phyloP scores from a whole-genome alignment of 2,113 vertebrate species.

The Cygnus buccinator region DNA sequence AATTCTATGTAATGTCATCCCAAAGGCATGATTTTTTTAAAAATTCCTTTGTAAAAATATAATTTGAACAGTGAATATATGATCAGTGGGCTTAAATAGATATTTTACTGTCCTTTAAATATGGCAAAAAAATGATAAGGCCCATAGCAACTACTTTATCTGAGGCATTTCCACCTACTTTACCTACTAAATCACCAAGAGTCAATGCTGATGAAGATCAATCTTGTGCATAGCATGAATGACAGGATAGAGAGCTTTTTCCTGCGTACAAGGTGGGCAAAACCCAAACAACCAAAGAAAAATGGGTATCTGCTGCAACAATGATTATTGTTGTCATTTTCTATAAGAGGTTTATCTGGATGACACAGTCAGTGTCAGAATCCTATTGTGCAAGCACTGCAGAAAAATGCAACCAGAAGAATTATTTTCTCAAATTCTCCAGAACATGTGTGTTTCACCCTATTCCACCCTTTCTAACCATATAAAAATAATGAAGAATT shows the following conservation, averaged over 20 bases:
- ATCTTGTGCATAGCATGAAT: not conserved
- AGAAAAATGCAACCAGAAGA: not conserved
- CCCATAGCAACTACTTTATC: not conserved
- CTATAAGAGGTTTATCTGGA: not conserved
- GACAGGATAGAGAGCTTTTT: not conserved
- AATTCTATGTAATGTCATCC: not conserved
- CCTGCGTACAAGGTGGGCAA: not conserved
- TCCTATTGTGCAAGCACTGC: not conserved
- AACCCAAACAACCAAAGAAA: not conserved
- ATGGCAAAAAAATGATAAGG: not conserved
- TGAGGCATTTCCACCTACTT: accelerated
- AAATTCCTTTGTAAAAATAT: not conserved
- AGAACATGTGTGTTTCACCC: not conserved
- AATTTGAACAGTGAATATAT: not conserved
- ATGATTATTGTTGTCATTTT: not conserved
- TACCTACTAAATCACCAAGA: not conserved
- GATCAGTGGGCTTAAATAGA: not conserved
- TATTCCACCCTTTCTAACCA: not conserved
- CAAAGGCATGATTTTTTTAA: not conserved
- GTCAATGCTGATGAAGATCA: not conserved
- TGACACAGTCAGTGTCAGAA: not conserved
- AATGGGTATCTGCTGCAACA: not conserved
- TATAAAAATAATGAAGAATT: not conserved
- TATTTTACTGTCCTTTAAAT: not conserved
- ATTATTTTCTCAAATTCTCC: not conserved